Base-by-base conservation (phyloP, 2,797 vertebrate genomes). In the Iguana delicatissima region DNA sequence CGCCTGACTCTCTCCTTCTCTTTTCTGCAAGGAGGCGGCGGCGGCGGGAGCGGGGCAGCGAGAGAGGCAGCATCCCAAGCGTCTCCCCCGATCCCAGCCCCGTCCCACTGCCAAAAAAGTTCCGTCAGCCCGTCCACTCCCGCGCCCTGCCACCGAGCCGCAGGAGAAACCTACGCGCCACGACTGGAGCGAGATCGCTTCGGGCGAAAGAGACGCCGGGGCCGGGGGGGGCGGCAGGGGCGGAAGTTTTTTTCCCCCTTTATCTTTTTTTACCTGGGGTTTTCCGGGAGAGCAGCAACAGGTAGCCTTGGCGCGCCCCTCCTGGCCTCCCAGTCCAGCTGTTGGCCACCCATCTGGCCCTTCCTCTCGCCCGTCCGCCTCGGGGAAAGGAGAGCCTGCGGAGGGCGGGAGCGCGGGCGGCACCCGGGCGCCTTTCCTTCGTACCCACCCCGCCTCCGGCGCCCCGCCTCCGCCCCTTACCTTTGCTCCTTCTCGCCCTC, bases 301-400 rank as follows among this genome's bases (percentile, higher is more conserved):
- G 72, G n/a, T 59, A 6, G 20, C 84, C 64, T 38, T 16, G 57
- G 73, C 20, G 91, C 29, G 0, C 12, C 8, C 72, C 5, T 50
- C 86, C 64, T 26, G 1, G 84, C 72, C 84, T 88, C 92, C 84
- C 46, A 0, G 73, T 50, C 89, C 90, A 52, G 52, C 86, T 69
- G 89, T 2, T 83, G 57, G 88, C 52, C 69, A 10, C 16, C 6
- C 79, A 57, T 26, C 76, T 50, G 57, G 59, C 77, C 38, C 38
- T 16, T 1, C 74, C 74, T 42, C 38, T 38, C 18, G 74, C 69
- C 69, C 13, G 69, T 32, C 24, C 29, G 24, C 29, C 26, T 32
- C 52, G 7, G 7, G 50, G 52, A 12, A 52, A 12, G 52, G 52
- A 46, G 42, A 46, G 42, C 42, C 42, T 4, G 42, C 42, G 42